These are phyloP conservation scores for Listronotus oregonensis DNA, from an alignment of 1,140 invertebrate genomes.

Conservation along the genomic window DNA sequence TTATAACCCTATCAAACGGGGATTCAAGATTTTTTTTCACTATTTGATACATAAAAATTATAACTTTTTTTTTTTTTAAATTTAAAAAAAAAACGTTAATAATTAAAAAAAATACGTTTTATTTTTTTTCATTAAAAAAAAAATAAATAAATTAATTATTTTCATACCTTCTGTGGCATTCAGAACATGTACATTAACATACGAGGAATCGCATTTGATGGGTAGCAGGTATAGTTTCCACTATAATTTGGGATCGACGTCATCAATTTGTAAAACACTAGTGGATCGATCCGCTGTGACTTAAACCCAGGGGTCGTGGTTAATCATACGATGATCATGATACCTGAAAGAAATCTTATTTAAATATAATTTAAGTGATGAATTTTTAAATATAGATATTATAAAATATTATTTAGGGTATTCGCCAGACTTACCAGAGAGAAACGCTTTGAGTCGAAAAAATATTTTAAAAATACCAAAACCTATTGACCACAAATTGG, in stretches of 20 bases:
- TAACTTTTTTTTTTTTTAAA: no score
- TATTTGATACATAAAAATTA: no score
- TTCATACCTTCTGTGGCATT: constrained; percentile 54
- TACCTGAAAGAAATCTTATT: constrained; percentile 57
- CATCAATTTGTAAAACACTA: constrained; percentile 62
- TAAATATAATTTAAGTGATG: not conserved
- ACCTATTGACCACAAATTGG: no score
- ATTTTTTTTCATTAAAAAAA: no score
- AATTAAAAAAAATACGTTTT: no score
- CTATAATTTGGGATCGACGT: constrained; percentile 63
- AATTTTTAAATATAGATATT: not conserved
- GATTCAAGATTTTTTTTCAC: no score
- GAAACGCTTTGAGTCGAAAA: not conserved
- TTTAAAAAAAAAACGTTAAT: no score
- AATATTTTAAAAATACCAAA: no score
- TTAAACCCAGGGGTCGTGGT: constrained; percentile 65
- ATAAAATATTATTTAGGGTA: no score
- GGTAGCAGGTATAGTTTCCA: constrained; percentile 71
- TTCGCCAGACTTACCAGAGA: no score
- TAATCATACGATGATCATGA: constrained; percentile 73
- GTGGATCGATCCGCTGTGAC: constrained; percentile 56
- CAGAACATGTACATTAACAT: constrained; percentile 71
- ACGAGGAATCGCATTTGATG: constrained; percentile 69
- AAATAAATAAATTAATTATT: no score
- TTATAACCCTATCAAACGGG: no score